Conservation (phyloP, 2,113 vertebrate genomes). For the Casuarius casuarius region DNA sequence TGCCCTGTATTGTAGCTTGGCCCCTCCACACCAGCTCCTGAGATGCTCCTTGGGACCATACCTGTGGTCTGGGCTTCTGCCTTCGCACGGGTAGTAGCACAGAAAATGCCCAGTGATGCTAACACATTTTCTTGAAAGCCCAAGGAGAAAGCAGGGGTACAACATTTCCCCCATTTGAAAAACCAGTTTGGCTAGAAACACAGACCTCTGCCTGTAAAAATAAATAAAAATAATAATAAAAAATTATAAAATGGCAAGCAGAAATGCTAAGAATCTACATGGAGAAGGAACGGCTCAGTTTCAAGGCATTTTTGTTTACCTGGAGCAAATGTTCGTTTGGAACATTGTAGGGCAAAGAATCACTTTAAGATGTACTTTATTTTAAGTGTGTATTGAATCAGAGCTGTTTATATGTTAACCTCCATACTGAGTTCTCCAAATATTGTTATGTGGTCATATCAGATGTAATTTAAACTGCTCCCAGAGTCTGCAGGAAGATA, state of each 20-base stretch:
- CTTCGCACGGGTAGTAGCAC: not conserved
- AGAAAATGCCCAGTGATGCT: not conserved
- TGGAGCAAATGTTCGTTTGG: not conserved
- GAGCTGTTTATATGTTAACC: conserved; percentile 19
- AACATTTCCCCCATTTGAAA: not conserved
- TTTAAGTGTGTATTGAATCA: conserved; percentile 7
- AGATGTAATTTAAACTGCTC: conserved; percentile 41
- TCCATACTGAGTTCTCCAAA: conserved; percentile 10
- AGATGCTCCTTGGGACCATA: not conserved
- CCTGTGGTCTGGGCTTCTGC: not conserved
- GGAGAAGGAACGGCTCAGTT: not conserved
- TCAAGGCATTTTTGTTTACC: not conserved
- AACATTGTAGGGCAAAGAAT: not conserved
- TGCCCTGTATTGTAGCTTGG: not conserved
- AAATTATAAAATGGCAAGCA: not conserved
- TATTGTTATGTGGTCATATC: conserved; percentile 14
- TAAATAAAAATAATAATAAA: not conserved
- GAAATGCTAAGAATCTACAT: not conserved
- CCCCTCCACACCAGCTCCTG: not conserved
- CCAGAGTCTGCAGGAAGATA: conserved; percentile 24
- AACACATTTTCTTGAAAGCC: not conserved
- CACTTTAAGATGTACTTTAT: not conserved
- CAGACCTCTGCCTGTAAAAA: not conserved
- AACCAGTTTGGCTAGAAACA: not conserved
- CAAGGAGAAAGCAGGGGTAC: not conserved